Base-by-base conservation (phyloP, 2,797 vertebrate genomes). In the Choloepus didactylus region DNA sequence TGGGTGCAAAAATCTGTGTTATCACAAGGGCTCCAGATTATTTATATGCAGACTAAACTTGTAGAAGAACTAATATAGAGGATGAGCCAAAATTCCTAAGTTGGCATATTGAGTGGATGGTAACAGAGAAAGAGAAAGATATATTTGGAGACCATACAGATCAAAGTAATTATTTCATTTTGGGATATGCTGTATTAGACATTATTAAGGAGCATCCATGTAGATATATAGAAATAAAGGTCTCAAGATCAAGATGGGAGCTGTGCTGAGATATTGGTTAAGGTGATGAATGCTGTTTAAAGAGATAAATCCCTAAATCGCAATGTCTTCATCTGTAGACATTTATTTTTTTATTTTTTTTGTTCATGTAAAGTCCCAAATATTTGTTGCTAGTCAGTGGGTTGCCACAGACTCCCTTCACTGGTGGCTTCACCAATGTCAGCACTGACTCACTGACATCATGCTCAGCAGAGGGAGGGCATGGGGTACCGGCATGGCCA, bases 21-120 rank as follows among this genome's bases (percentile, higher is more conserved):
- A 14, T 19, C 19, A 41, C 7, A n/a, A 46, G 12, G 9, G 21
- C 2, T 4, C 41, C 0, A 0, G 0, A 31, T 54, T n/a, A 56
- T 12, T 4, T 4, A 9, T 41, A 6, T 69, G 21, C 3, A 3
- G 27, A 25, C 31, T 49, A 25, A 11, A 29, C 5, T 75, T 73
- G 18, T 9, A 44, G 44, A 94, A 27, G 23, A 14, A 9, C 51
- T 38, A 25, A 10, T 21, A 12, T 1, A 35, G 73, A 75, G 29
- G 51, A 21, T 27, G 23, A 44, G 5, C 6, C 38, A 54, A 69
- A 35, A 67, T 44, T 9, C 35, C 59, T 23, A 70, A 10, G 5
- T 9, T 76, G 35, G 23, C 2, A 73, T 35, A 62, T 19, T 27
- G 59, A 64, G 19, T 29, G 5, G 14, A 46, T 5, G 4, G 29